Evolutionary conservation across 2,888 invertebrate species (phyloP).

Genomic region (Tenthredo scrophulariae): DNA sequence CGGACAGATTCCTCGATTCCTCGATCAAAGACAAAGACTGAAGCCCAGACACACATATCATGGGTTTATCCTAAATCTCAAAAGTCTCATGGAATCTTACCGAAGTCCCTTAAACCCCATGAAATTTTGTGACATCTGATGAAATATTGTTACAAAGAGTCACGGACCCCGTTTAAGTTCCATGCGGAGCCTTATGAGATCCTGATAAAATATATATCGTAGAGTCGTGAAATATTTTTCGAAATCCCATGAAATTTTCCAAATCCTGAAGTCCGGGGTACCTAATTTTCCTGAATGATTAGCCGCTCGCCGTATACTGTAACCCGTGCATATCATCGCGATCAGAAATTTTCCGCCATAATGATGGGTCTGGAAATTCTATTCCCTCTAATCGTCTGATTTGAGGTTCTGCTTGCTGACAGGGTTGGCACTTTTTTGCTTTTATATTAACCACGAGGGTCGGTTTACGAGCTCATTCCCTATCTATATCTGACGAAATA

Average conservation of each 20-base stretch:
- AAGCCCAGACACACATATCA: too few relatives aligned
- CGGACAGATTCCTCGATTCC: too few relatives aligned
- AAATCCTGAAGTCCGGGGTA: too few relatives aligned
- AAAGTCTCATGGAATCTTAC: neutral
- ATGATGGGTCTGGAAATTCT: neutral
- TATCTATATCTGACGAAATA: conserved; percentile 44
- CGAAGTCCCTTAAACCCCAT: neutral
- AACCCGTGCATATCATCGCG: neutral
- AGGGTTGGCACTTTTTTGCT: conserved; percentile 6
- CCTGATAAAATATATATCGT: too few relatives aligned
- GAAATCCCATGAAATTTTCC: too few relatives aligned
- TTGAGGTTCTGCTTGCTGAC: neutral
- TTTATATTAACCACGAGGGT: conserved; percentile 51
- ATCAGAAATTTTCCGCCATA: neutral
- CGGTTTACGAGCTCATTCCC: conserved; percentile 42
- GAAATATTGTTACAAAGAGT: neutral
- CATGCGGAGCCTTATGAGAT: too few relatives aligned
- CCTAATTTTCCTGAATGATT: neutral
- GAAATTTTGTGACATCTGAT: neutral
- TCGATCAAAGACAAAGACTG: too few relatives aligned
- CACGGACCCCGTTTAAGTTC: neutral
- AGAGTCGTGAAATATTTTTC: too few relatives aligned
- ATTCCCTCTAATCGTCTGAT: neutral
- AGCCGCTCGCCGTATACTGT: neutral
- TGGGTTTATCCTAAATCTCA: too few relatives aligned